These are phyloP conservation scores for Carcharodon carcharias DNA, from an alignment of 2,797 vertebrate genomes.

Conservation along the genomic window DNA sequence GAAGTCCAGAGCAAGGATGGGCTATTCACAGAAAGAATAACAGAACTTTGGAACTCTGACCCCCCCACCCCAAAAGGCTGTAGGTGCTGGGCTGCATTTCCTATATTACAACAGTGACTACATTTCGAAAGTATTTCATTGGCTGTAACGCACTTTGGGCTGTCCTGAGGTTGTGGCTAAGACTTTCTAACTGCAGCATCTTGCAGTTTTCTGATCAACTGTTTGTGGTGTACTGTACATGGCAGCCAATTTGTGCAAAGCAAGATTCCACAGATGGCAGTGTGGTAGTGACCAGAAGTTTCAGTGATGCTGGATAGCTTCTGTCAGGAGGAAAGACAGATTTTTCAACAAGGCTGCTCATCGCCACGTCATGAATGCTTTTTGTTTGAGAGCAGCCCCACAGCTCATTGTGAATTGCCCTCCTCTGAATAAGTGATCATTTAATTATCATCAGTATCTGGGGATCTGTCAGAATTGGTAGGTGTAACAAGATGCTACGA, in stretches of 20 bases:
- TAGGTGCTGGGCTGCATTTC: neutral
- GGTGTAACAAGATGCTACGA: neutral
- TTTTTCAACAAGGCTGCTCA: neutral
- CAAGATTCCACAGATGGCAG: no score
- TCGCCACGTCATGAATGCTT: neutral
- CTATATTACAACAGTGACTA: no score
- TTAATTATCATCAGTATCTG: neutral
- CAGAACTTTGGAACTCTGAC: neutral
- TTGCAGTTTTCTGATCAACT: neutral
- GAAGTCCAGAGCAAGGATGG: neutral
- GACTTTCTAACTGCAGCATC: neutral
- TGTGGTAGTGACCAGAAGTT: no score
- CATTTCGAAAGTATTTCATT: neutral
- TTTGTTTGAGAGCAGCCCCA: neutral
- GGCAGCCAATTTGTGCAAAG: no score
- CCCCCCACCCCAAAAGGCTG: neutral
- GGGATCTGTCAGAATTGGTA: neutral
- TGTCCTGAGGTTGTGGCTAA: neutral
- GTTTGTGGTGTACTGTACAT: neutral
- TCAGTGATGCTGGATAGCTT: no score
- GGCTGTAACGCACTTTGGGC: neutral
- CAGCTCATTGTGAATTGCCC: neutral
- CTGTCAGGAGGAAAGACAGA: no score
- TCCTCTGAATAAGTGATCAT: neutral
- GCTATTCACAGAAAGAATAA: neutral